Conservation (phyloP, 2,888 invertebrate species). For the Cylindroiulus punctatus region DNA sequence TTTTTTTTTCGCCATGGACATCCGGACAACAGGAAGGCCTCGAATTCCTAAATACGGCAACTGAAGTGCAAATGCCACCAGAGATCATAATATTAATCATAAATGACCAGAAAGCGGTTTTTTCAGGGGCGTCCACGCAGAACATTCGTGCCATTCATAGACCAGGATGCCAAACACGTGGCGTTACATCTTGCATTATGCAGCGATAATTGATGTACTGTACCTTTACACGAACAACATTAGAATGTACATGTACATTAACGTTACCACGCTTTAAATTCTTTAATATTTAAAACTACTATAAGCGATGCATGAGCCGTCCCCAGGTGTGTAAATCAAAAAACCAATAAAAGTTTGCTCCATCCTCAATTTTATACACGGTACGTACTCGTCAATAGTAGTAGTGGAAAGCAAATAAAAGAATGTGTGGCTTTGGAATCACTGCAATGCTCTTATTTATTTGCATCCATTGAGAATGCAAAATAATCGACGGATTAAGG, state of each 20-base stretch:
- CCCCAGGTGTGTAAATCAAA: too few species aligned
- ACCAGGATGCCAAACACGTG: neutral
- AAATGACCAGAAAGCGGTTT: constrained; percentile 33
- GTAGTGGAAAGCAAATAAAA: neutral
- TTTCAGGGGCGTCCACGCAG: neutral
- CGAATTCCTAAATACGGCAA: neutral
- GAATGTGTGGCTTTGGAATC: neutral
- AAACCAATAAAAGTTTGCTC: too few species aligned
- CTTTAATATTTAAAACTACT: too few species aligned
- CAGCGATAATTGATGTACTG: neutral
- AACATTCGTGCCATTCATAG: neutral
- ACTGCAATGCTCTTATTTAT: neutral
- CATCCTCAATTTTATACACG: neutral
- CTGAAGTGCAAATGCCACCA: neutral
- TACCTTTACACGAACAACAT: too few species aligned
- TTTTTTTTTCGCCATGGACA: neutral
- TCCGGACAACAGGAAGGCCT: constrained; percentile 13
- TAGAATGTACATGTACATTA: too few species aligned
- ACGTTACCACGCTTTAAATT: too few species aligned
- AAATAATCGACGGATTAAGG: neutral
- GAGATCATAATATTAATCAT: neutral
- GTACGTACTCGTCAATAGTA: neutral
- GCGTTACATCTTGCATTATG: neutral
- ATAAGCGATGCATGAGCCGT: too few species aligned
- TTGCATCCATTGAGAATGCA: neutral